Conservation (phyloP, 2,113 vertebrate species). For the Calypte anna region DNA sequence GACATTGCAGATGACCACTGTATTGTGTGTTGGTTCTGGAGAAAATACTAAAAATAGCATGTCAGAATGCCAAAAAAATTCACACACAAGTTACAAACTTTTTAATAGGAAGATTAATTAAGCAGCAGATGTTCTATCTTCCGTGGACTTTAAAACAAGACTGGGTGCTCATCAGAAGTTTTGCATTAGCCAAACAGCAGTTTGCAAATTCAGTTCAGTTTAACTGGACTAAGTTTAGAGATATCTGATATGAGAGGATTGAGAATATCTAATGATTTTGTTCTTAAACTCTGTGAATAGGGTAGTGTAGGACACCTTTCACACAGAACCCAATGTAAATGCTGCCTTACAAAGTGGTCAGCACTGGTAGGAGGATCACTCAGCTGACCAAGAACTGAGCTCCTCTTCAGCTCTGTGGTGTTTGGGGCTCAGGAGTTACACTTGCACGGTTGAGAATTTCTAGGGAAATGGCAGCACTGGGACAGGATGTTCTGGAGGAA, state of each 20-base stretch:
- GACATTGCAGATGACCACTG: not conserved
- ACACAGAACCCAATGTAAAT: not conserved
- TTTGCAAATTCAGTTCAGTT: not conserved
- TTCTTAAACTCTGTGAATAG: not conserved
- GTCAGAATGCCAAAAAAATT: not conserved
- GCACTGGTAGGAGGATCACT: not conserved
- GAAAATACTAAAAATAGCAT: not conserved
- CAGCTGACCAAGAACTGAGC: not conserved
- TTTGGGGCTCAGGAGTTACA: not conserved
- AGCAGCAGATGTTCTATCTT: not conserved
- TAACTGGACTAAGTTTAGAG: not conserved
- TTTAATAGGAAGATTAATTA: not conserved
- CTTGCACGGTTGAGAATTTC: not conserved
- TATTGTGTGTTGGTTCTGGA: not conserved
- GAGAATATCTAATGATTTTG: not conserved
- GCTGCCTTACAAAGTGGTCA: not conserved
- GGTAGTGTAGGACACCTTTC: not conserved
- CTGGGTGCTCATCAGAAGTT: not conserved
- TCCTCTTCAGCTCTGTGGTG: rapidly evolving
- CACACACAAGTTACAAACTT: not conserved
- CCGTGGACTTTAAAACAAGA: not conserved
- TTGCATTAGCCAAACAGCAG: not conserved
- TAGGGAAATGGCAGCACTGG: not conserved
- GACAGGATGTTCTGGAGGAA: not conserved
- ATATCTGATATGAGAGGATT: not conserved